Conservation (phyloP, 2,113 vertebrate genomes). For the Cephalopholis sonnerati region DNA sequence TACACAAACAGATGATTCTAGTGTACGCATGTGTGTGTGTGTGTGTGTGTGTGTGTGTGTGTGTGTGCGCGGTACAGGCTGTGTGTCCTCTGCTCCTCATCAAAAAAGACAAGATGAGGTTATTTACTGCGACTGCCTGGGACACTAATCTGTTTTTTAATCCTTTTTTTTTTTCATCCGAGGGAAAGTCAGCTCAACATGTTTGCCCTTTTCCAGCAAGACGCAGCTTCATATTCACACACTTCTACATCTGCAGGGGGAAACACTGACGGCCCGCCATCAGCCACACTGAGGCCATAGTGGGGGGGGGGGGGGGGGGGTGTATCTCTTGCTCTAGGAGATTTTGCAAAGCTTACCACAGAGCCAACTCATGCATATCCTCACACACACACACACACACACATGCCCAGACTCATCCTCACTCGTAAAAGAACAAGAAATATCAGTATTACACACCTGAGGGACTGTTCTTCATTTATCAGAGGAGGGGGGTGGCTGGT, state of each 20-base stretch:
- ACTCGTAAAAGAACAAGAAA: not conserved
- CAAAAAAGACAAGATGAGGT: conserved; percentile 25
- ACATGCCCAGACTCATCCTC: not conserved
- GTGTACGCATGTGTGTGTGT: too few relatives aligned
- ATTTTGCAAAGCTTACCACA: too few relatives aligned
- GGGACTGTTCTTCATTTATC: too few relatives aligned
- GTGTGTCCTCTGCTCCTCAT: conserved; percentile 3
- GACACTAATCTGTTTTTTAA: conserved; percentile 37
- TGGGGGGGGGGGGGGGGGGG: too few relatives aligned
- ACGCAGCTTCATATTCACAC: not conserved
- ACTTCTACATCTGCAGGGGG: not conserved
- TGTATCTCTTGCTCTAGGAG: too few relatives aligned
- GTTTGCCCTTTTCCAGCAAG: conserved; percentile 13
- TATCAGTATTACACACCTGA: too few relatives aligned
- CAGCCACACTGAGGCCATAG: not conserved
- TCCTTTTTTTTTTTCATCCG: conserved; percentile 2
- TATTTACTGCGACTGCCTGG: conserved; percentile 35
- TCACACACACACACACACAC: not conserved
- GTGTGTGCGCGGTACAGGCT: conserved; percentile 26
- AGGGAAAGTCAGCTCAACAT: not conserved
- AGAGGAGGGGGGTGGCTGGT: too few relatives aligned
- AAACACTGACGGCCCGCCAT: not conserved
- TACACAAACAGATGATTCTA: conserved; percentile 5
- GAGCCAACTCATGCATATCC: not conserved
- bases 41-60: conserved; percentile 24